Percentiles rank a stretch among this genome's conserved stretches.
Evolutionary conservation across 2,797 vertebrate genomes (phyloP).

Genomic region (Phalanger gymnotis): DNA sequence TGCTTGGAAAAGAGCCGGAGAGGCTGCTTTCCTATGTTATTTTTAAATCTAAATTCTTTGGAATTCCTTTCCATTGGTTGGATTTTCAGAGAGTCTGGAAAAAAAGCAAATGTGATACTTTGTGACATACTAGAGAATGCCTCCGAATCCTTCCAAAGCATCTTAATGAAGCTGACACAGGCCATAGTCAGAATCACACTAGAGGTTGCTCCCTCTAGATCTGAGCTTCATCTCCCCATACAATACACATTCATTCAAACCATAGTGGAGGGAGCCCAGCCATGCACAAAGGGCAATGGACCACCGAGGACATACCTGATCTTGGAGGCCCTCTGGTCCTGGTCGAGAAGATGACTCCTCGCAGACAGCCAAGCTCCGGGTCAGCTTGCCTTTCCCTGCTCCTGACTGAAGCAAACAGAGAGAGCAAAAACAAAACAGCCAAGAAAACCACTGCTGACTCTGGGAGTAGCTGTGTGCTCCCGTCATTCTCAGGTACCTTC

Average conservation of each 20-base stretch:
- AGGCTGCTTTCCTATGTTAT: conserved; percentile 72
- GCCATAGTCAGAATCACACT: not conserved
- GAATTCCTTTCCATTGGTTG: conserved; percentile 88
- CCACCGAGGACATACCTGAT: conserved; percentile 87
- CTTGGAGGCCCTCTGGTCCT: conserved; percentile 85
- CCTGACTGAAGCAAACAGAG: conserved; percentile 86
- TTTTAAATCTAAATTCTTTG: conserved; percentile 87
- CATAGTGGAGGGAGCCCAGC: conserved; percentile 48
- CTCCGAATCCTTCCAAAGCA: conserved; percentile 67
- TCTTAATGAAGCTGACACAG: conserved; percentile 40
- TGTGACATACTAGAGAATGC: conserved; percentile 81
- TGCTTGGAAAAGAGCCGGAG: conserved; percentile 73
- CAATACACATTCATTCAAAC: conserved; percentile 76
- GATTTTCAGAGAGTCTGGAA: conserved; percentile 89
- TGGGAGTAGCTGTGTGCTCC: not conserved
- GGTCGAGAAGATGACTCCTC: conserved; percentile 89
- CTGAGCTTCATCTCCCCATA: conserved; percentile 45
- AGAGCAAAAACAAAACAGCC: conserved; percentile 74
- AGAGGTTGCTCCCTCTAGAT: conserved; percentile 68
- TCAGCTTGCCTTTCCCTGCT: conserved; percentile 91
- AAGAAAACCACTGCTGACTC: conserved; percentile 60
- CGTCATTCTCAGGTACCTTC: not conserved
- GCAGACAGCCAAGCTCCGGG: conserved; percentile 92
- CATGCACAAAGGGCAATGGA: conserved; percentile 79
- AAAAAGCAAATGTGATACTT: conserved; percentile 86